phyloP scores from a whole-genome alignment of 2,888 invertebrate species.

The Dioctria rufipes region DNA sequence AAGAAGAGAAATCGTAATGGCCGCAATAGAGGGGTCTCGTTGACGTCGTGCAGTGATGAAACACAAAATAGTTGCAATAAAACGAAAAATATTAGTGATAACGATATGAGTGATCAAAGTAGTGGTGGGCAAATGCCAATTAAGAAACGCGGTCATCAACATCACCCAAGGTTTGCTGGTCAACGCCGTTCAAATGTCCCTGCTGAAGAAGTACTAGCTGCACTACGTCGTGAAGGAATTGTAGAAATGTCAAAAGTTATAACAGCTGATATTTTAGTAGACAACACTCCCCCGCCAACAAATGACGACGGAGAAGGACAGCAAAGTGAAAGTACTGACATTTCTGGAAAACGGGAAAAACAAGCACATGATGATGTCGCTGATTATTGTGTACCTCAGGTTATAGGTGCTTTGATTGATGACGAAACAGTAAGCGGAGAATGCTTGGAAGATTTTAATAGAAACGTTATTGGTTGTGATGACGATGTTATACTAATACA shows the following conservation, averaged over 20 bases:
- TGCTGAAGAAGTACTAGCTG: slow-evolving; percentile 70
- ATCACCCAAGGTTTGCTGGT: slow-evolving; percentile 81
- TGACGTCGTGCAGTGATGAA: slow-evolving; percentile 50
- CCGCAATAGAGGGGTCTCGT: slow-evolving; percentile 48
- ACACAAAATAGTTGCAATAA: slow-evolving; percentile 15
- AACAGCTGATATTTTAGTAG: slow-evolving; percentile 35
- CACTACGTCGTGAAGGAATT: slow-evolving; percentile 69
- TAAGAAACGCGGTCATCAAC: slow-evolving; percentile 81
- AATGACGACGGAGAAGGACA: not conserved
- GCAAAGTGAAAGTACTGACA: not conserved
- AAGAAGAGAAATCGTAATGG: slow-evolving; percentile 60
- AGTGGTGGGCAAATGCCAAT: slow-evolving; percentile 59
- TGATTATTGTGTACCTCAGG: not conserved
- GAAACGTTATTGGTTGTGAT: slow-evolving; percentile 35
- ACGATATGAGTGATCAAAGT: slow-evolving; percentile 63
- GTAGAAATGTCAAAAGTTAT: slow-evolving; percentile 38
- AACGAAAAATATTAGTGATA: slow-evolving; percentile 50
- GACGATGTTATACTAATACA: slow-evolving; percentile 2
- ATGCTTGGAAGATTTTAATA: slow-evolving; percentile 32
- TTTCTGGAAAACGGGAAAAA: not conserved
- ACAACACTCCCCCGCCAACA: not conserved
- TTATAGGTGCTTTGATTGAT: not conserved
- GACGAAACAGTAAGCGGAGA: not conserved
- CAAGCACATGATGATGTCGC: not conserved
- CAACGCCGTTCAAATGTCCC: slow-evolving; percentile 74